Percentiles rank a stretch among this genome's conserved stretches.
Conservation (phyloP, 2,888 invertebrate species). For the Melitaea athalia region DNA sequence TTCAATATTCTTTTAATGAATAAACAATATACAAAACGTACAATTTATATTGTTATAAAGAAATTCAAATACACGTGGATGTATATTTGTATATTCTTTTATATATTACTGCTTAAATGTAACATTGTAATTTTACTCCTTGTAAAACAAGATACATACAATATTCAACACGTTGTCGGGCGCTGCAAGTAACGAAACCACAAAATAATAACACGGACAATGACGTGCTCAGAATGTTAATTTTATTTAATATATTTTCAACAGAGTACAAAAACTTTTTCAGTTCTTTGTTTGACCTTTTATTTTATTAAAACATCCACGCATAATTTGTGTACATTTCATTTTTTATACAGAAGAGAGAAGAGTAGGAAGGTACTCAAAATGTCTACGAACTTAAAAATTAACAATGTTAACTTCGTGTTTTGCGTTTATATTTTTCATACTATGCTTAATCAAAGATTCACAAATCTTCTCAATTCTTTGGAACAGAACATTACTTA, state of each 20-base stretch:
- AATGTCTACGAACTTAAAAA: background rate
- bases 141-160: background rate
- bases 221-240: slow-evolving; percentile 12
- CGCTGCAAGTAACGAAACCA: background rate
- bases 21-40: too few relatives aligned
- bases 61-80: too few relatives aligned
- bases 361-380: background rate
- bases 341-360: background rate
- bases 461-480: too few relatives aligned
- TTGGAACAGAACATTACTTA: too few relatives aligned
- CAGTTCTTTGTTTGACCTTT: background rate
- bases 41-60: too few relatives aligned
- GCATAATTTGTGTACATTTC: background rate
- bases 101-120: too few relatives aligned
- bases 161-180: background rate
- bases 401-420: background rate
- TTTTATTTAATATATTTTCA: slow-evolving; percentile 7
- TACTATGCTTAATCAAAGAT: too few relatives aligned
- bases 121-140: background rate
- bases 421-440: too few relatives aligned
- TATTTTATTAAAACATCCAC: background rate
- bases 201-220: slow-evolving; percentile 11
- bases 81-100: too few relatives aligned
- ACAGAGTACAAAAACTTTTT: background rate
- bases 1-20: too few relatives aligned